Base-by-base conservation (phyloP, 2,797 vertebrate species). In the Gymnothorax javanicus region DNA sequence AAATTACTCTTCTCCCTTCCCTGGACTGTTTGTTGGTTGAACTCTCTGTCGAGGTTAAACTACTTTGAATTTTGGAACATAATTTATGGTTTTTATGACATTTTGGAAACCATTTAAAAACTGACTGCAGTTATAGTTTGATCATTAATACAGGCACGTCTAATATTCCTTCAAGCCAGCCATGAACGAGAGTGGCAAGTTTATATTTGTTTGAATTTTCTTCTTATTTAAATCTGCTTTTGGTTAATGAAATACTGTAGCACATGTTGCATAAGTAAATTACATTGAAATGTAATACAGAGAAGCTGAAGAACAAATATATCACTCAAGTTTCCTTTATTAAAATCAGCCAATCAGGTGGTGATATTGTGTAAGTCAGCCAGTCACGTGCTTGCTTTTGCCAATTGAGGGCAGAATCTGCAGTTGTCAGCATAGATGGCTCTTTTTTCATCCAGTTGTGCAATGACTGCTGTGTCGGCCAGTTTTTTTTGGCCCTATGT, bases 291-390 rank as follows among this genome's bases (percentile, higher is more conserved):
- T 89, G 88, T 91, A 89, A 90, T 89, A 84, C 89, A 88, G 86
- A n/a, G 77, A 56, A 7, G 50, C 17, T 54, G 85, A 86, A 86
- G 84, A 67, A 85, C 89, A 85, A 91, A 89, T 91, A 93, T 43
- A 43, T 43, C 33, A 43, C 33, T 43, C 33, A 81, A 79, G 75
- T 79, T 92, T 94, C 92, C 95, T 91, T 94, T 91, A 94, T 95
- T 96, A 95, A 95, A 95, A 94, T 93, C 83, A 96, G 94, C 94
- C 94, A 95, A 91, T 92, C 90, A 88, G 92, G 92, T 90, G 90
- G 91, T 94, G 87, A 92, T 93, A 83, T 91, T 85, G 90, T 92
- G 88, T 91, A 89, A 89, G 87, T 90, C 89, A 91, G 86, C 93
- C 90, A 81, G n/a, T 81, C 77, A 56, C 7, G 15, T 17, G 92